Conservation (phyloP, 2,113 vertebrate genomes). For the Poeciliopsis retropinna region DNA sequence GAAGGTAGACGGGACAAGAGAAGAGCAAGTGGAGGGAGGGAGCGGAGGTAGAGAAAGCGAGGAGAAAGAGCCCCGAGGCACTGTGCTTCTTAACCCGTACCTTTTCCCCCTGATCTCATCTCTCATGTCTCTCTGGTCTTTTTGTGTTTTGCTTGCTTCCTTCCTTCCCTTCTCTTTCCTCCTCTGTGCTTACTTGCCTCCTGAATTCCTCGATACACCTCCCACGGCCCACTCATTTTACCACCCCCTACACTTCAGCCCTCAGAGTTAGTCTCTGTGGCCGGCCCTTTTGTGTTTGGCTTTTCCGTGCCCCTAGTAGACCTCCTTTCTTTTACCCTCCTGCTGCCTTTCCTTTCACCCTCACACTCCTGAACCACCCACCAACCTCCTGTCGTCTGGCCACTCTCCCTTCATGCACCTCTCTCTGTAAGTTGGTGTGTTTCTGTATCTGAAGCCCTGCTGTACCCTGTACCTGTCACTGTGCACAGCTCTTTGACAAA, state of each 20-base stretch:
- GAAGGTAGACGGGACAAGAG: conserved; percentile 50
- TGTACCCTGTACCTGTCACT: conserved; percentile 82
- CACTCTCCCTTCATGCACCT: conserved; percentile 40
- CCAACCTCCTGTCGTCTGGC: conserved; percentile 60
- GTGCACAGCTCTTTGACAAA: conserved; percentile 89
- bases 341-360: conserved; percentile 25
- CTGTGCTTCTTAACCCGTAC: conserved; percentile 52
- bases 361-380: conserved; percentile 19
- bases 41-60: conserved; percentile 50
- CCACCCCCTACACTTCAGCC: conserved; percentile 17
- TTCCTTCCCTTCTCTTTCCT: conserved; percentile 16
- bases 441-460: conserved; percentile 64
- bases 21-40: conserved; percentile 39
- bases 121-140: conserved; percentile 30
- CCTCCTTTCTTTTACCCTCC: not conserved
- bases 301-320: conserved; percentile 18
- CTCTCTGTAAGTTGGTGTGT: conserved; percentile 59
- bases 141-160: conserved; percentile 22
- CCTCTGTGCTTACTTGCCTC: conserved; percentile 11
- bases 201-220: conserved; percentile 19
- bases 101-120: conserved; percentile 22
- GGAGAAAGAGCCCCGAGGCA: conserved; percentile 73
- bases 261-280: conserved; percentile 16
- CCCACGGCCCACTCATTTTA: conserved; percentile 27
- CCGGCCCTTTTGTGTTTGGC: conserved; percentile 6